These are phyloP conservation scores for Ciconia boyciana DNA, from an alignment of 2,113 vertebrate species.

Conservation along the genomic window DNA sequence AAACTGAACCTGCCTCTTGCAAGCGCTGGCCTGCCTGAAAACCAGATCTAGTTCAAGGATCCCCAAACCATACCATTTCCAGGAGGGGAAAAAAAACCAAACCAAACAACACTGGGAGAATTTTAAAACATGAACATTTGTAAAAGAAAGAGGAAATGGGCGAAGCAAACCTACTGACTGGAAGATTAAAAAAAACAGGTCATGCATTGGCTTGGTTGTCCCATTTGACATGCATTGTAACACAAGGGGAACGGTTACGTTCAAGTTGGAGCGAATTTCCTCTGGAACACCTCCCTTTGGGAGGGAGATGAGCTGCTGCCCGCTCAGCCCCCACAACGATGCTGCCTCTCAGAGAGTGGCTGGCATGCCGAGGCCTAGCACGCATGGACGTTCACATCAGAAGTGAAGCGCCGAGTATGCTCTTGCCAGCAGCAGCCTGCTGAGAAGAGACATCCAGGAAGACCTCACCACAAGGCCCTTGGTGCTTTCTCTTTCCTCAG, in stretches of 20 bases:
- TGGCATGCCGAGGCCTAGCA: neutral
- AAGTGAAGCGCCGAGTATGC: fast-evolving
- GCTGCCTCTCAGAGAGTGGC: neutral
- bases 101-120: neutral
- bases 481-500: neutral
- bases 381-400: neutral
- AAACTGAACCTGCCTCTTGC: neutral
- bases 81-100: no score
- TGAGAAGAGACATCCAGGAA: neutral
- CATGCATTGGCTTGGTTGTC: neutral
- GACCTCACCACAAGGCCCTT: neutral
- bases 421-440: neutral
- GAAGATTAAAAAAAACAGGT: neutral
- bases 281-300: neutral
- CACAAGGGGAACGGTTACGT: neutral
- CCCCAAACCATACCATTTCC: neutral
- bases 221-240: neutral
- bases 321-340: neutral
- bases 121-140: neutral
- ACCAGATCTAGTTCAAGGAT: neutral
- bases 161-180: neutral
- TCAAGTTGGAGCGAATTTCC: neutral
- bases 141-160: neutral
- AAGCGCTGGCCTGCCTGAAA: neutral
- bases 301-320: neutral